These are phyloP conservation scores for Manis crassicaudata DNA, from an alignment of 2,797 vertebrate genomes.

Conservation along the genomic window DNA sequence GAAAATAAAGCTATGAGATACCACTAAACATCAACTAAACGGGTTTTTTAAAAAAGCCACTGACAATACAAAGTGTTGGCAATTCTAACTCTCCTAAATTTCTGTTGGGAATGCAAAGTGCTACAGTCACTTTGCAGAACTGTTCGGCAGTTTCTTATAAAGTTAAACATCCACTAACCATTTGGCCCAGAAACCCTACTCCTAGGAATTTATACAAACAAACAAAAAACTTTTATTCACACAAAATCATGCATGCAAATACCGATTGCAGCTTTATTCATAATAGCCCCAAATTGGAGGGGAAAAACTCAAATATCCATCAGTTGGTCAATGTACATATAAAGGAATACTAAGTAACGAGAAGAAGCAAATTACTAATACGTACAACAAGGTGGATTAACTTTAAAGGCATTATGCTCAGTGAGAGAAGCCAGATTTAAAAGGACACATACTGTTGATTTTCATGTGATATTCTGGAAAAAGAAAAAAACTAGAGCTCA, in stretches of 20 bases:
- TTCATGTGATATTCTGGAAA: neutral
- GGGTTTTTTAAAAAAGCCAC: neutral
- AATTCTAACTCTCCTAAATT: neutral
- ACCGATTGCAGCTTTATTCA: neutral
- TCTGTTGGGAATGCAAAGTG: neutral
- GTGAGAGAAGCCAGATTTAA: neutral
- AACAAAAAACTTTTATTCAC: neutral
- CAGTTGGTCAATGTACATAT: neutral
- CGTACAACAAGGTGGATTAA: neutral
- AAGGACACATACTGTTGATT: neutral
- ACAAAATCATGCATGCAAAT: neutral
- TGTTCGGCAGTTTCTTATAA: neutral
- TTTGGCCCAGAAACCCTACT: neutral
- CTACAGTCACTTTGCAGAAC: neutral
- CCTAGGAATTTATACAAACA: neutral
- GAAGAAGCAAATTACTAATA: neutral
- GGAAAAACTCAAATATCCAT: neutral
- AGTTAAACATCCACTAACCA: neutral
- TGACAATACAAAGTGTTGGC: neutral
- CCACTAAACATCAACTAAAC: neutral
- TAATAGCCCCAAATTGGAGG: neutral
- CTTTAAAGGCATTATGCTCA: neutral
- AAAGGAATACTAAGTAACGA: neutral
- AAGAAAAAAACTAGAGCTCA: neutral
- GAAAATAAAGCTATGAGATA: conserved; percentile 14